Conservation (phyloP, 2,888 invertebrate species). For the Liodrosophila aerea region DNA sequence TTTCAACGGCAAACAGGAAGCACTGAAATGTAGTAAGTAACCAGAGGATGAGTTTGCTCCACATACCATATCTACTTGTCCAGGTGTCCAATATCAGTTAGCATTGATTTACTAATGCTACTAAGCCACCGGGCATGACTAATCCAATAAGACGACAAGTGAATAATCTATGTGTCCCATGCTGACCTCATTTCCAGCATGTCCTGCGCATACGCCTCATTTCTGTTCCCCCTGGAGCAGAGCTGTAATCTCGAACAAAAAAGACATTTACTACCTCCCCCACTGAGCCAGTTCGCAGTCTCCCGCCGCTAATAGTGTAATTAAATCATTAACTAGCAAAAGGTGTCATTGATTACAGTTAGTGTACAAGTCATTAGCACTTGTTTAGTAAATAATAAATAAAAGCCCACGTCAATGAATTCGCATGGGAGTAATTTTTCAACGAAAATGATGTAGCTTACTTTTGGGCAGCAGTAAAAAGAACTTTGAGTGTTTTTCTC, state of each 20-base stretch:
- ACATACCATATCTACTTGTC: slow-evolving; percentile 1
- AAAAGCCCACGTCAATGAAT: too few relatives aligned
- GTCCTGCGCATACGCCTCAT: neutral
- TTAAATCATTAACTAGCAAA: too few relatives aligned
- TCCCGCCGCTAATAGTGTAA: too few relatives aligned
- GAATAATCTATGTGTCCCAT: slow-evolving; percentile 13
- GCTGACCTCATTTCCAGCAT: slow-evolving; percentile 40
- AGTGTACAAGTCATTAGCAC: too few relatives aligned
- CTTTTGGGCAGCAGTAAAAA: slow-evolving; percentile 20
- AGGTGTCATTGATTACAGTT: too few relatives aligned
- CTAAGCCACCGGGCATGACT: slow-evolving; percentile 12
- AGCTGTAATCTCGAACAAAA: neutral
- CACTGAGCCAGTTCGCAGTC: slow-evolving; percentile 17
- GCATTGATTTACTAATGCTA: slow-evolving; percentile 5
- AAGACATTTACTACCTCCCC: slow-evolving; percentile 8
- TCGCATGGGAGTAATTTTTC: too few relatives aligned
- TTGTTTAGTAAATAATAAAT: slow-evolving; percentile 1
- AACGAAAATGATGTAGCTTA: slow-evolving; percentile 10
- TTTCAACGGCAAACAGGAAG: too few relatives aligned
- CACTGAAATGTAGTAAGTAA: neutral
- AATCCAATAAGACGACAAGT: slow-evolving; percentile 37
- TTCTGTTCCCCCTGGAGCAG: neutral
- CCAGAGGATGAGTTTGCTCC: neutral
- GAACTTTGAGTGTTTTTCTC: slow-evolving; percentile 6
- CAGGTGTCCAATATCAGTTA: neutral